Evolutionary conservation across 2,888 invertebrate genomes (phyloP), one percentile per base, ranked within the genome.

Genomic region (Cantharis lateralis): DNA sequence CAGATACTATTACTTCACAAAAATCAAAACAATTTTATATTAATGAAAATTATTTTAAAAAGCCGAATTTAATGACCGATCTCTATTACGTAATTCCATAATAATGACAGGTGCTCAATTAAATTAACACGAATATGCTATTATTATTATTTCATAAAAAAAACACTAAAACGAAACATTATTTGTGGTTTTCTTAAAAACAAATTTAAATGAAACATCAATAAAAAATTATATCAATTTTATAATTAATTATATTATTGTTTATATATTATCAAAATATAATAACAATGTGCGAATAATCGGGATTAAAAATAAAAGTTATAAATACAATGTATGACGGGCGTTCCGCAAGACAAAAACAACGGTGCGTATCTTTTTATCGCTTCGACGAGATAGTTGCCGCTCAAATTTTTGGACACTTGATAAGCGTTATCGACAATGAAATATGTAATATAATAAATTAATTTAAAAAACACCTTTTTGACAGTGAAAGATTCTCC

Each of bases 401-500:
- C 28, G 10, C 10, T 11, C 28, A 11, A 28, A 28, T 3, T 28
- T 28, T 11, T 26, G 10, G 26, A 10, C 10, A 26, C 1, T 26
- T 48, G 48, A 48, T 48, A 48, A 48, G 48, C 32, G 11, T 28
- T 28, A 28, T 28, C 28, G 11, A 10, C 1, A 9, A 13, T n/a
- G 9, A 48, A 48, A 48, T 48, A 13, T 24, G 9, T 24, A 24
- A 24, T 24, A 9, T 24, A 24, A 9, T 7, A 24, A 0, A n/a
- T 48, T 48, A 48, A 48, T 48, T 48, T n/a, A 48, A 48, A n/a
- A 48, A 48, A 48, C 62, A 68, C 75, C 72, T 62, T 75, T 72
- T 74, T 70, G 75, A 78, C 75, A 78, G 62, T 73, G 75, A 76
- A 76, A 78, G 71, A 76, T 76, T 73, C 71, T 73, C 72, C 62